Base-by-base conservation (phyloP, 2,113 vertebrate species). In the Chlorodrepanis virens region DNA sequence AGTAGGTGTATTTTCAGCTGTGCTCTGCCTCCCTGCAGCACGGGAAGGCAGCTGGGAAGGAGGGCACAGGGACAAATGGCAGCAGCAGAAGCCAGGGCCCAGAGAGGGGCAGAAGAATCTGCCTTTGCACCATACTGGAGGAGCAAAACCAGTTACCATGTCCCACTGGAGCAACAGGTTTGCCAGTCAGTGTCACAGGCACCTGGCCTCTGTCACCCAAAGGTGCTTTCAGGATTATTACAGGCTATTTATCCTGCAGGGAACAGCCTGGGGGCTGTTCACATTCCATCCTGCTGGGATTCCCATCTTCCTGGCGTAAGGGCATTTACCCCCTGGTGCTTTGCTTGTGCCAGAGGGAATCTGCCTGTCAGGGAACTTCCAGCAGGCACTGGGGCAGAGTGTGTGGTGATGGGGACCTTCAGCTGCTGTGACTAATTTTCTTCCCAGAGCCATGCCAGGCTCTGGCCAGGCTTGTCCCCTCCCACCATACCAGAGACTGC, bases 111-210 rank as follows among this genome's bases (percentile, higher is more conserved):
- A 40, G 1, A 1, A 11, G 23, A 31, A 56, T 71, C 28, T 27
- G 21, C 24, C 29, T 27, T 24, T 5, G 1, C 53, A 67, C 23
- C 33, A 24, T 4, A 11, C 24, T 20, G 60, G 24, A 16, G 14
- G 10, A 15, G 45, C 37, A 74, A n/a, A 56, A 60, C 0, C 7
- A 1, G 25, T 37, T 53, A 49, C 49, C 0, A 0, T 1, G 11
- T 83, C 45, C 80, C 68, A 27, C 57, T 6, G 9, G 17, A 77
- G 65, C 35, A 70, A n/a, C 5, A 0, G 0, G 42, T 90, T 77
- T 44, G 21, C 37, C n/a, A 10, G 64, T 33, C 81, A n/a, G 49
- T 1, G 13, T 57, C 74, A 60, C 1, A 0, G 45, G 33, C 24
- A 23, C 42, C 31, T 39, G 52, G 37, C 31, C 16, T 71, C 42